Base-by-base conservation (phyloP, 2,888 invertebrate species). In the Tenodera sinensis region DNA sequence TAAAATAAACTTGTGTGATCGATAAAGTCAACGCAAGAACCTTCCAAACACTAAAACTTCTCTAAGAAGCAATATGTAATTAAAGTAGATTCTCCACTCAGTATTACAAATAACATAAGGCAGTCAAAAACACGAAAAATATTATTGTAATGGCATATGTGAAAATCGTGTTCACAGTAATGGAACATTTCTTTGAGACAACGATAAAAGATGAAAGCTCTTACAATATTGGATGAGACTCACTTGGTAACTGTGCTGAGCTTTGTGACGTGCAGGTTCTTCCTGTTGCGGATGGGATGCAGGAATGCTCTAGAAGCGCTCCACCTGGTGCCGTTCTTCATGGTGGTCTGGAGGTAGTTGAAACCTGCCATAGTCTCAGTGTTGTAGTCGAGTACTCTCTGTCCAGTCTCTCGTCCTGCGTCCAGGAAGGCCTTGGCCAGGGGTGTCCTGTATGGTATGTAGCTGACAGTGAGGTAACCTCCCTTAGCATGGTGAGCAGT, bases 261-360 rank as follows among this genome's bases (percentile, higher is more conserved):
- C 91, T 96, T 96, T 9, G 95, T 93, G 14, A 96, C 93, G 89
- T 95, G 94, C 25, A 97, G 93, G 92, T 97, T 97, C 71, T 93
- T 94, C 90, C 96, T 93, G 34, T 94, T 93, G 54, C 94, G 93
- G 0, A 94, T 94, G 0, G 96, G 95, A 91, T 95, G 94, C 86
- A 97, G 92, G 91, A 96, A 97, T 0, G 96, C 96, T 92, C 95
- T 94, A 87, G 95, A 95, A 0, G 96, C 95, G 92, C 96, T 96
- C 92, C 95, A 95, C 85, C 97, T 94, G 8, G 95, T 95, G 6
- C 96, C 96, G 91, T 95, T 95, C 91, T 95, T 94, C 92, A 95
- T 95, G 9, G 95, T 96, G 2, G 95, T 93, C 91, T 93, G 91
- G 20, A 95, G 92, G 87, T 94, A 94, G 28, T 95, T 95, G 81